Evolutionary conservation across 1,140 invertebrate species (phyloP).

Genomic region (Bombus cullumanus): DNA sequence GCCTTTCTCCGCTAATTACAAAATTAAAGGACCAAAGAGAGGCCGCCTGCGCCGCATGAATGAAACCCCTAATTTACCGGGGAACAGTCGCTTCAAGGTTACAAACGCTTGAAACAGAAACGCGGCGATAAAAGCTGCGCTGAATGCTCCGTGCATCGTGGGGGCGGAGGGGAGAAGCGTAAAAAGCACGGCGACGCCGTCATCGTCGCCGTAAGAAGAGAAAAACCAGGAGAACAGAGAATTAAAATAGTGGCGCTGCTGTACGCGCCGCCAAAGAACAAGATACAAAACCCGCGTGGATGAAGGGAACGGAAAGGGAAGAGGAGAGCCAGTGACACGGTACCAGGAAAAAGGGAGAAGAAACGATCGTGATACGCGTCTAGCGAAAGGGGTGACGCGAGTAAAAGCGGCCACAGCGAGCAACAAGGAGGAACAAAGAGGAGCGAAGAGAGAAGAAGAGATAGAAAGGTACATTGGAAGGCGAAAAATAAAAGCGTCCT

Average conservation of each 20-base stretch:
- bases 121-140: neutral
- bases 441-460: neutral
- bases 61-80: slow-evolving; percentile 26
- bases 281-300: slow-evolving; percentile 26
- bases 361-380: neutral
- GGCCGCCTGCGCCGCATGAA: neutral
- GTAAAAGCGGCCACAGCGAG: neutral
- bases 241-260: slow-evolving; percentile 37
- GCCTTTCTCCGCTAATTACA: neutral
- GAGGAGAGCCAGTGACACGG: too few species aligned
- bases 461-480: neutral
- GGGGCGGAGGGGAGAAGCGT: neutral
- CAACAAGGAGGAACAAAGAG: neutral
- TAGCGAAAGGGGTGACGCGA: neutral
- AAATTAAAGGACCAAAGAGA: slow-evolving; percentile 15
- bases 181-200: neutral
- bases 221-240: neutral
- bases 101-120: slow-evolving; percentile 18
- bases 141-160: neutral
- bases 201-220: neutral
- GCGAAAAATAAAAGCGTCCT: slow-evolving; percentile 66
- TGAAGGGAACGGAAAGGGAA: too few species aligned
- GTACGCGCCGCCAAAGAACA: slow-evolving; percentile 12
- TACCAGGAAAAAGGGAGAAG: neutral
- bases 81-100: slow-evolving; percentile 15